phyloP scores from a whole-genome alignment of 2,888 invertebrate genomes.

The Candidula unifasciata region DNA sequence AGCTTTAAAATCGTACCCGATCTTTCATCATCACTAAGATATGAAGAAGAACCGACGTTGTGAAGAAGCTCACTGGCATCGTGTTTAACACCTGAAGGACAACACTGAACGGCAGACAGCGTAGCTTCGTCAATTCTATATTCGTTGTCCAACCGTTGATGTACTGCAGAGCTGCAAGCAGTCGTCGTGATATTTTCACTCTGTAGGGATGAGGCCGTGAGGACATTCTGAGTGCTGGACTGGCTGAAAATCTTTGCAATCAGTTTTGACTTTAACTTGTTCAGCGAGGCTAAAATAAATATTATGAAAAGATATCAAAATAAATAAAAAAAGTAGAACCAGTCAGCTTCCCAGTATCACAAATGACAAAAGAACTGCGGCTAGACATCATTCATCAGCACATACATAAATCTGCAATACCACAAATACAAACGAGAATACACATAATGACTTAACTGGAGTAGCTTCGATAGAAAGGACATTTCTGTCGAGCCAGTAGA shows the following conservation, averaged over 20 bases:
- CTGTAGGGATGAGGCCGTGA: not conserved
- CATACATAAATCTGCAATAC: too few relatives aligned
- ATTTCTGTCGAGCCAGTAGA: too few relatives aligned
- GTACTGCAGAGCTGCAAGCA: conserved; percentile 19
- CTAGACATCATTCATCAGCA: too few relatives aligned
- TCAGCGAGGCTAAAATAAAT: not conserved
- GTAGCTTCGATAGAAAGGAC: too few relatives aligned
- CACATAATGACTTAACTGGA: too few relatives aligned
- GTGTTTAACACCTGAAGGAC: conserved; percentile 1
- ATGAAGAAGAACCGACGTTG: conserved; percentile 33
- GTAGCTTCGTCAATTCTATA: conserved; percentile 1
- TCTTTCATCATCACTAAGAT: conserved; percentile 41
- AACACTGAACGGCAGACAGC: conserved; percentile 14
- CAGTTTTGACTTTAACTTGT: conserved; percentile 7
- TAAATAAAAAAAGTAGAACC: too few relatives aligned
- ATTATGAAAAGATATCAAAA: not conserved
- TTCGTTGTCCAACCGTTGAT: conserved; percentile 1
- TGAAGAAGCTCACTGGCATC: conserved; percentile 5
- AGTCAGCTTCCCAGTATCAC: too few relatives aligned
- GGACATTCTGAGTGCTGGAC: not conserved
- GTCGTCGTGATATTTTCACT: not conserved
- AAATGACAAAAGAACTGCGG: too few relatives aligned
- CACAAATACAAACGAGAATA: too few relatives aligned
- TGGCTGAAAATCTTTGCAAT: not conserved
- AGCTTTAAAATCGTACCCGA: conserved; percentile 29